Evolutionary conservation across 2,888 invertebrate species (phyloP), one percentile per base, ranked within the genome.

Genomic region (Onthophagus sagittarius): DNA sequence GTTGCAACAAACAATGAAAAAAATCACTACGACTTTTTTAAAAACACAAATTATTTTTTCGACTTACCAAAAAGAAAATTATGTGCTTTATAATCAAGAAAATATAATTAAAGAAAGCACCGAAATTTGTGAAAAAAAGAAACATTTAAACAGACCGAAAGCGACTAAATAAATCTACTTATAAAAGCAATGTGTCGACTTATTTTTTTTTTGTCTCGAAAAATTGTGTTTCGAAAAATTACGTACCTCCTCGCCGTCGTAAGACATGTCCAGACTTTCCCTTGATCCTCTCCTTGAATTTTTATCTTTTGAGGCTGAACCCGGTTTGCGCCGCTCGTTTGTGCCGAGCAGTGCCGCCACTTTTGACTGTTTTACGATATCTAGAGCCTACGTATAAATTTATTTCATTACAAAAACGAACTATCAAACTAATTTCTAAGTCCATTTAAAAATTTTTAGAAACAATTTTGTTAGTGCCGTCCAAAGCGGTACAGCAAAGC

Each of bases 331-430:
- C 74, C 87, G 82, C 78, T 85, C 85, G 77, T 85, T 84, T 73
- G 86, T 89, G 80, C 90, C 90, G 79, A 93, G 86, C 78, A 93
- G 88, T 84, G 92, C 92, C 77, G 90, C 90, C 80, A 93, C 93
- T 84, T 96, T 95, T 73, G 95, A 93, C 88, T 96, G 95, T 87
- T 96, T 96, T 83, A 96, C 95, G 84, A 96, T 92, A 88, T 97
- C 97, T 88, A 96, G 88, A 77, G 96, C 96, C 94, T 95, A 71
- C 69, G 69, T 11, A 39, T 71, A 64, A 71, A 64, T 63, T 23
- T 23, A 74, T 71, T 73, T 70, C 15, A 53, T 64, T 53, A 62
- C 63, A 53, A 67, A 23, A 70, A 62, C 15, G 14, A 5, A 65
- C 13, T 3, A 72, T 23, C n/a, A 15, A 67, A 67, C 5, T 32